phyloP scores from a whole-genome alignment of 2,113 vertebrate genomes.

The Salvator merianae region DNA sequence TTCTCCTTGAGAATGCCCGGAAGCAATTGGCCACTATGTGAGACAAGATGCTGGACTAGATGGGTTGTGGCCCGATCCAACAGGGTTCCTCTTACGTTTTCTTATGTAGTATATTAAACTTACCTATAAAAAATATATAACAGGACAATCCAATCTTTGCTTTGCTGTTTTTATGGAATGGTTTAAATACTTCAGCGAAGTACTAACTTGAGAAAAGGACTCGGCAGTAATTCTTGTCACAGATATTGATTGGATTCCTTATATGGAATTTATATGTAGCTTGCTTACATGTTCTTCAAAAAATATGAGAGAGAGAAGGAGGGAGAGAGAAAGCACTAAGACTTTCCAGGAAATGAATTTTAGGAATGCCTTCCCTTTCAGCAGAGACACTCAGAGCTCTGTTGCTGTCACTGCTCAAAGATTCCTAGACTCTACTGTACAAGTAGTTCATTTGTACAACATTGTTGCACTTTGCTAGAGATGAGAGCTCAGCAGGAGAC shows the following conservation, averaged over 20 bases:
- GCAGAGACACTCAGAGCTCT: not conserved
- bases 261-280: not conserved
- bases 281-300: not conserved
- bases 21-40: too few species aligned
- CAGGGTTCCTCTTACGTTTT: too few species aligned
- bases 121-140: not conserved
- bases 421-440: not conserved
- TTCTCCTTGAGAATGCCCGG: too few species aligned
- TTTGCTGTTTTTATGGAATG: too few species aligned
- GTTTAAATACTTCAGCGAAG: too few species aligned
- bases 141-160: too few species aligned
- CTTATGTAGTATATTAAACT: too few species aligned
- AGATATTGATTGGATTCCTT: not conserved
- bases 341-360: not conserved
- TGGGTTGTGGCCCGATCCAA: too few species aligned
- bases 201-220: too few species aligned
- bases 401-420: conserved; percentile 6
- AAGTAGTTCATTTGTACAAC: rapidly evolving
- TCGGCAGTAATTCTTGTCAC: not conserved
- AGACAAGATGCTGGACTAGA: too few species aligned
- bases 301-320: too few species aligned
- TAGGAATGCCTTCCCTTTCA: not conserved
- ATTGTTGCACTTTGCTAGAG: rapidly evolving
- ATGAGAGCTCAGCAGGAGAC: conserved; percentile 7
- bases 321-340: not conserved